Conservation (phyloP, 1,140 invertebrate genomes). For the Oncopeltus fasciatus region DNA sequence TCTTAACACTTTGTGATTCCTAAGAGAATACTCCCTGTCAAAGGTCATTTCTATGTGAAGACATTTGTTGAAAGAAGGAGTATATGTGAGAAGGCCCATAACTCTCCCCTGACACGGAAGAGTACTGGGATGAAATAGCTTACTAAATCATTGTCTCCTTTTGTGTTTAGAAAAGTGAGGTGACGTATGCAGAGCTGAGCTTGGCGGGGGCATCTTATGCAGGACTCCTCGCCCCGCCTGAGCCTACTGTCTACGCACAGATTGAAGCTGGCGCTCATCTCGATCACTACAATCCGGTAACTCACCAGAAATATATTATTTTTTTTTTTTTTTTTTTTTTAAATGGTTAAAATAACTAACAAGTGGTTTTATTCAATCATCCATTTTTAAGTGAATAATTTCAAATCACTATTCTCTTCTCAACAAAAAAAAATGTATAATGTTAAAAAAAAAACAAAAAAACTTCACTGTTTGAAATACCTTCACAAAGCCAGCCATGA, state of each 20-base stretch:
- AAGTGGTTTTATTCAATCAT: not conserved
- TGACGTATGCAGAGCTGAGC: constrained; percentile 14
- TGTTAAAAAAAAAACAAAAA: not conserved
- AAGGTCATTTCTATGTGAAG: not conserved
- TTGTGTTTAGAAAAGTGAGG: constrained; percentile 13
- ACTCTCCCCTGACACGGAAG: too few relatives aligned
- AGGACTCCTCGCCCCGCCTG: constrained; percentile 9
- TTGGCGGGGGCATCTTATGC: constrained; percentile 13
- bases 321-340: not conserved
- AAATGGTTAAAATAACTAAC: not conserved
- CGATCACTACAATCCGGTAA: constrained; percentile 7
- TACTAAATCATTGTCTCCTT: not conserved
- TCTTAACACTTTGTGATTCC: not conserved
- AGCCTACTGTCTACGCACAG: constrained; percentile 16
- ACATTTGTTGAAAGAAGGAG: not conserved
- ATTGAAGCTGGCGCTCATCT: constrained; percentile 11
- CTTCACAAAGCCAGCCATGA: too few relatives aligned
- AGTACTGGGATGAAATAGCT: too few relatives aligned
- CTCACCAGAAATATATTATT: constrained; percentile 7
- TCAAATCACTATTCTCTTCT: not conserved
- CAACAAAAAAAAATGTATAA: not conserved
- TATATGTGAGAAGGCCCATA: not conserved
- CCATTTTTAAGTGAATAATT: not conserved
- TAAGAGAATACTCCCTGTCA: not conserved
- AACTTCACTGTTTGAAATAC: not conserved